These are phyloP conservation scores for Smutsia gigantea DNA, from an alignment of 2,797 vertebrate genomes.

Conservation along the genomic window DNA sequence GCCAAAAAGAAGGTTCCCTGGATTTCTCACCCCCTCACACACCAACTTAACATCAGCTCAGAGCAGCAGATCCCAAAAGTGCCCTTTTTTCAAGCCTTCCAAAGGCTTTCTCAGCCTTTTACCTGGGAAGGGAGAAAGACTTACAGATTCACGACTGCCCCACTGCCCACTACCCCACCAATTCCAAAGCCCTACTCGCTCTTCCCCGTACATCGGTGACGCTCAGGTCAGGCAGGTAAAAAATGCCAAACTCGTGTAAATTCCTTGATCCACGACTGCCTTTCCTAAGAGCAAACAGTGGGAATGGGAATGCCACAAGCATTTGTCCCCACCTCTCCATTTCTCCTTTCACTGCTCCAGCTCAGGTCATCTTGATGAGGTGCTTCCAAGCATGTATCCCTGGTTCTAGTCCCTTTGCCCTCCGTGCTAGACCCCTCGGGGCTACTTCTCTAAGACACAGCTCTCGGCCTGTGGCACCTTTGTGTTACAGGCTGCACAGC, in stretches of 20 bases:
- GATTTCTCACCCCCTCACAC: background rate
- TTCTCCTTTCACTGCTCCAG: background rate
- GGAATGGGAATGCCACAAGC: background rate
- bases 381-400: background rate
- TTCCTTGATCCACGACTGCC: background rate
- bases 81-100: background rate
- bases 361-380: background rate
- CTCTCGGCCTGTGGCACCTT: background rate
- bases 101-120: background rate
- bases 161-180: background rate
- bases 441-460: background rate
- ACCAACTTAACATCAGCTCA: background rate
- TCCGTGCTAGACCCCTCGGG: background rate
- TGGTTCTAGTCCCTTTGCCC: background rate
- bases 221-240: background rate
- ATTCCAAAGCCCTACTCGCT: background rate
- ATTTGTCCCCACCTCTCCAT: background rate
- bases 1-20: background rate
- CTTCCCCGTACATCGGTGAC: fast-evolving
- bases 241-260: background rate
- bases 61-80: background rate
- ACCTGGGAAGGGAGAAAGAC: background rate
- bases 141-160: background rate
- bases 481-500: background rate
- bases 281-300: background rate